Evolutionary conservation across 2,797 vertebrate species (phyloP).

Genomic region (Tapirus indicus): DNA sequence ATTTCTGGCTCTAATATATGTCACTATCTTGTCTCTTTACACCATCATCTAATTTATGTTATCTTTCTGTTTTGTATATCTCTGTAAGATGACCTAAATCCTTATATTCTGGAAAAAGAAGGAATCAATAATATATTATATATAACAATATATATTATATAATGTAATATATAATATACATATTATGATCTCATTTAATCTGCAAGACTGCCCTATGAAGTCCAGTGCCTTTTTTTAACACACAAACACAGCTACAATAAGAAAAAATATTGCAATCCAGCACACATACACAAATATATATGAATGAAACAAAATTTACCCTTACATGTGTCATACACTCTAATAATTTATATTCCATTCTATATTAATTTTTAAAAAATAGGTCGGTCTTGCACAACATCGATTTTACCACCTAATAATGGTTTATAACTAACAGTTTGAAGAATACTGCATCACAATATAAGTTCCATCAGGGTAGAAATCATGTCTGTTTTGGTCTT

Average conservation of each 20-base stretch:
- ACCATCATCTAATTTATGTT: not conserved
- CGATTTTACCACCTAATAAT: not conserved
- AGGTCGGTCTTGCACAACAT: not conserved
- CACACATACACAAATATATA: not conserved
- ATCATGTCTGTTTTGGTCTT: not conserved
- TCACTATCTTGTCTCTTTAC: not conserved
- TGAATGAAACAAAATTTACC: not conserved
- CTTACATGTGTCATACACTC: not conserved
- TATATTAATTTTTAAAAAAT: not conserved
- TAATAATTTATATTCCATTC: not conserved
- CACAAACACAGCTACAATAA: not conserved
- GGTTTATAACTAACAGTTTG: not conserved
- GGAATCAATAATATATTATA: too few relatives aligned
- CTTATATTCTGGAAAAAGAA: not conserved
- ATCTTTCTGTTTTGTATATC: not conserved
- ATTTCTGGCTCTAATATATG: not conserved
- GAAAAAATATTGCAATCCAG: not conserved
- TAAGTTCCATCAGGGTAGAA: not conserved
- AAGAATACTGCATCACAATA: not conserved
- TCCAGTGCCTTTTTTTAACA: not conserved
- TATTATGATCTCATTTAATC: not conserved
- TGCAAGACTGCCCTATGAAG: not conserved
- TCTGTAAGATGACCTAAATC: not conserved
- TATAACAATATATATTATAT: not conserved
- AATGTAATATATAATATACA: not conserved